Percentiles rank a stretch among this genome's conserved stretches.
Evolutionary conservation across 2,113 vertebrate species (phyloP).

Genomic region (Gorsachius goisagi): DNA sequence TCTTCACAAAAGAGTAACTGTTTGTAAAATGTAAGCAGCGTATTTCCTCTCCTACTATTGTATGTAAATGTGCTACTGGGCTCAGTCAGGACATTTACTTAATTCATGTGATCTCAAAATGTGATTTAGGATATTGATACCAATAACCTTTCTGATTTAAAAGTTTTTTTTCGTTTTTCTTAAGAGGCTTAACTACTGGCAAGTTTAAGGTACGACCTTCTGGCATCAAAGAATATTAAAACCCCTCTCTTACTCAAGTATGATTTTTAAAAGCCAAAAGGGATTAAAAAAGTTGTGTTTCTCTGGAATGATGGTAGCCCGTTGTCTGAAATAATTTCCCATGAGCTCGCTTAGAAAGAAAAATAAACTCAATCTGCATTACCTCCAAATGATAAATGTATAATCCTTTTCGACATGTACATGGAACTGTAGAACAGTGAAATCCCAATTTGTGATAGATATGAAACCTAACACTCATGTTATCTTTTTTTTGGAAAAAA

Average conservation of each 20-base stretch:
- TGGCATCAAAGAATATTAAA: not conserved
- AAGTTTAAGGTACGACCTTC: not conserved
- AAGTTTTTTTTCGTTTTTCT: not conserved
- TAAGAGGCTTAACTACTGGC: conserved; percentile 5
- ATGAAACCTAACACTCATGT: not conserved
- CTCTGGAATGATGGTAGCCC: not conserved
- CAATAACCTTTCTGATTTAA: not conserved
- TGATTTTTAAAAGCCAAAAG: conserved; percentile 22
- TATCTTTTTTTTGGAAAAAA: not conserved
- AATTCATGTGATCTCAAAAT: not conserved
- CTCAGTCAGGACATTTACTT: not conserved
- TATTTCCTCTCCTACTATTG: not conserved
- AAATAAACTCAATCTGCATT: not conserved
- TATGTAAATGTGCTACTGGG: not conserved
- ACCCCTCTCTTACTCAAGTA: not conserved
- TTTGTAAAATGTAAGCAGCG: not conserved
- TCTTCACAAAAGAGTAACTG: not conserved
- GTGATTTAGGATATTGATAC: not conserved
- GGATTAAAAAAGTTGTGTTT: not conserved
- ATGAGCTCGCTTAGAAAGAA: not conserved
- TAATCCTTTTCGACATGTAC: not conserved
- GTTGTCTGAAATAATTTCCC: not conserved
- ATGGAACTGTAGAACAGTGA: not conserved
- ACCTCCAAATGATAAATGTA: not conserved
- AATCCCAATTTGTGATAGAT: not conserved